Evolutionary conservation across 2,797 vertebrate genomes (phyloP).

Genomic region (Sternarchorhynchus goeldii): DNA sequence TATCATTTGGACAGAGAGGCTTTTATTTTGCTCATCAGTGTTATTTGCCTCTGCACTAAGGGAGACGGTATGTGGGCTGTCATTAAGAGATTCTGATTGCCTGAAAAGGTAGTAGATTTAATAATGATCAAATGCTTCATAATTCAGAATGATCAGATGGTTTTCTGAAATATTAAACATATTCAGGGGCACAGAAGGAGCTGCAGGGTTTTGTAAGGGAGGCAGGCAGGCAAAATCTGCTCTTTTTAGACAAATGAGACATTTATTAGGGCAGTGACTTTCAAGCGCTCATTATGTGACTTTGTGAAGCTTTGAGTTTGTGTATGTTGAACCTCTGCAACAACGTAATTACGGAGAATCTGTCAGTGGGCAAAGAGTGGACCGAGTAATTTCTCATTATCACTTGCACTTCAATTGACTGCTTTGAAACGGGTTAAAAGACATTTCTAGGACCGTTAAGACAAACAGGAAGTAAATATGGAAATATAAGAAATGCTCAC

Average conservation of each 20-base stretch:
- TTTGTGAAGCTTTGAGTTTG: neutral
- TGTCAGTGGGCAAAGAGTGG: neutral
- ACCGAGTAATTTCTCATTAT: neutral
- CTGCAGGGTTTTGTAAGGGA: neutral
- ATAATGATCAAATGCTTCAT: neutral
- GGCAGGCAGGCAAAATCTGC: neutral
- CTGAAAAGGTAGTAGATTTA: neutral
- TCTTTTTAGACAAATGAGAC: slow-evolving; percentile 1
- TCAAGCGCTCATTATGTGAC: neutral
- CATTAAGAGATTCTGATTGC: neutral
- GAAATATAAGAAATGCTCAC: too few species aligned
- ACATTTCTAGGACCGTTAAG: too few species aligned
- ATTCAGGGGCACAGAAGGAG: neutral
- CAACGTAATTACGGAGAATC: slow-evolving; percentile 8
- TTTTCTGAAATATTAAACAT: neutral
- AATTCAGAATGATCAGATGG: neutral
- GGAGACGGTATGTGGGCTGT: neutral
- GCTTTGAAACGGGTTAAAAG: too few species aligned
- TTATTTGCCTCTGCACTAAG: neutral
- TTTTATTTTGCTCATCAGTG: neutral
- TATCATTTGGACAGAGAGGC: neutral
- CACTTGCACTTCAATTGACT: too few species aligned
- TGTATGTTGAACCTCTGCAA: neutral
- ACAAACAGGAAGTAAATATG: too few species aligned
- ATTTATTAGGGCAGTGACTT: slow-evolving; percentile 15